phyloP scores from a whole-genome alignment of 2,888 invertebrate species.

The Athalia circularis region DNA sequence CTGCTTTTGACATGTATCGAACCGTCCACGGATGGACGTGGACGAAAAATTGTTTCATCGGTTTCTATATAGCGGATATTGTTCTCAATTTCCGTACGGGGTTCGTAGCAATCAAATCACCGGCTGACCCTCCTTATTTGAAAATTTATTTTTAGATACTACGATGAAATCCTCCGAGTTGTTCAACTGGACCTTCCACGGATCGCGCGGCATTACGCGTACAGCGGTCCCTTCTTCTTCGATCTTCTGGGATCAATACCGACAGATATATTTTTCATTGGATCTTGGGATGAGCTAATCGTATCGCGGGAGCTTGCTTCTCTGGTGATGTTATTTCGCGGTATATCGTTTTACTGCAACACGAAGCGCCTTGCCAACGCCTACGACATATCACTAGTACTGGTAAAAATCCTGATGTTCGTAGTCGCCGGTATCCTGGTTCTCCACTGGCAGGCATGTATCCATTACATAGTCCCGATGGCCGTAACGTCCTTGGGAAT shows the following conservation, averaged over 20 bases:
- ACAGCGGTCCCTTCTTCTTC: slow-evolving; percentile 58
- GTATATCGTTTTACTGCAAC: slow-evolving; percentile 60
- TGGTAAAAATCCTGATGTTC: slow-evolving; percentile 60
- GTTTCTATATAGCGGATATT: slow-evolving; percentile 66
- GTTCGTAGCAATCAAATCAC: slow-evolving; percentile 53
- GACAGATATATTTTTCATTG: slow-evolving; percentile 65
- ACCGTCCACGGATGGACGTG: slow-evolving; percentile 55
- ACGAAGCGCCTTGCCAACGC: slow-evolving; percentile 55
- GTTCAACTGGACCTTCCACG: slow-evolving; percentile 60
- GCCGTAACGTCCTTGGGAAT: slow-evolving; percentile 52
- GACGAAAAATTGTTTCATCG: slow-evolving; percentile 62
- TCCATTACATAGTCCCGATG: slow-evolving; percentile 67
- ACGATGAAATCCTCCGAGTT: slow-evolving; percentile 59
- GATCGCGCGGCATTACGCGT: slow-evolving; percentile 61
- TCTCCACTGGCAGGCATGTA: slow-evolving; percentile 68
- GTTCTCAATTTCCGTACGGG: slow-evolving; percentile 69
- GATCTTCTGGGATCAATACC: slow-evolving; percentile 67
- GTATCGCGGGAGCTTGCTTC: slow-evolving; percentile 62
- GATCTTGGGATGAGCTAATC: slow-evolving; percentile 53
- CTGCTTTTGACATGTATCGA: slow-evolving; percentile 62
- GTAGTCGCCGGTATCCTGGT: slow-evolving; percentile 51
- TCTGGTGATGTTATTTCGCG: slow-evolving; percentile 61
- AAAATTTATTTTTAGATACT: slow-evolving; percentile 59
- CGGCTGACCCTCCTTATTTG: background rate
- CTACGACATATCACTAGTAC: slow-evolving; percentile 57